Evolutionary conservation across 2,888 invertebrate species (phyloP), one percentile per base, ranked within the genome.

Genomic region (Leucozona laternaria): DNA sequence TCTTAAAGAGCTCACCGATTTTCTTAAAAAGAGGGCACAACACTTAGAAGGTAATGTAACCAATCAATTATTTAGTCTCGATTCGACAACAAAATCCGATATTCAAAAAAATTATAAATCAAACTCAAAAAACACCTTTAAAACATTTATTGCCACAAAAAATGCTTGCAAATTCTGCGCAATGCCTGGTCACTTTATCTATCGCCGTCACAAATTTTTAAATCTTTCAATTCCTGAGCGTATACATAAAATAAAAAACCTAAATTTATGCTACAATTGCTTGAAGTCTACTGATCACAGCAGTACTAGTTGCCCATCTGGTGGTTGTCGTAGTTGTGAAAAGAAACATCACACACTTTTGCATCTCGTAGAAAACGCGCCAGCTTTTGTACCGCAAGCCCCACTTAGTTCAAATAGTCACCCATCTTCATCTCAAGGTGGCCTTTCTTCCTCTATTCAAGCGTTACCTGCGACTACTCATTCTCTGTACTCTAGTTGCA

Each of bases 101-200:
- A 37, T 20, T 37, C 17, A 25, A n/a, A 55, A 70, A 55, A 10
- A 6, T 17, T 28, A 55, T 15, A 70, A 70, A 43, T n/a, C 22
- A 7, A 25, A 13, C 40, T 2, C 13, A 40, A 70, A 40, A 25
- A 15, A 28, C 40, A 40, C 4, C 3, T 25, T 70, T 13, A 70
- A 55, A 55, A 17, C 70, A n/a, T 70, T 70, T 55, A 40, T 70
- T 55, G n/a, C 55, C 20, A 70, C 70, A 53, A 55, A 70, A 53
- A 37, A 40, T 15, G 2, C 40, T 40, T 73, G 72, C 37, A 37
- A 15, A 4, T 43, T 25, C 7, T 62, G 62, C n/a, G 13, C 43
- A 15, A n/a, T 15, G 15, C 60, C 34, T 13, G 60, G 73, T 34
- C 50, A 50, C 25, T 73, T 73, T 28, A 34, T 62, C 17, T 62